Base-by-base conservation (phyloP, 2,113 vertebrate species). In the Sinocyclocheilus maitianheensis region DNA sequence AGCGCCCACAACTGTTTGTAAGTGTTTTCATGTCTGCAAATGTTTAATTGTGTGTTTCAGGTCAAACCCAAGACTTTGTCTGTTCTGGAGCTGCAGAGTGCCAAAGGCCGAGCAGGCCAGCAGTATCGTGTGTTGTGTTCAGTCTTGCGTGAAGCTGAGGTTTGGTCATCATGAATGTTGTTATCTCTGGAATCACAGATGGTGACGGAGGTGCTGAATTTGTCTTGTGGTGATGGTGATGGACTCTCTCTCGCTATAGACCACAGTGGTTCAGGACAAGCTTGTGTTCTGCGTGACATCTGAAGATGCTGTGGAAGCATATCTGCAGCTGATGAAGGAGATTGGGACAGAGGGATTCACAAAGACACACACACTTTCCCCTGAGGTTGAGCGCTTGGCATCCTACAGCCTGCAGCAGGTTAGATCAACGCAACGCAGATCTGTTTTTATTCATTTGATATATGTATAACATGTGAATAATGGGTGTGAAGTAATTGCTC, bases 361-460 rank as follows among this genome's bases (percentile, higher is more conserved):
- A 53, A 88, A 77, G 63, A 91, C 65, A 84, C 86, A 85, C 84
- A n/a, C 8, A 13, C 87, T 93, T 40, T 93, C 93, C 7, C 58
- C 87, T 0, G 79, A 92, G 90, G 91, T 89, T 60, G 88, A 67
- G 34, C 87, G 80, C 4, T 87, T 97, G 65, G 95, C 92, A 60
- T 97, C 97, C 3, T 81, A 89, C 48, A 91, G 94, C 67, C 85
- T 97, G 20, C 93, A 96, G 85, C 93, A 96, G 92, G 96, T 96
- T 30, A 69, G 53, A 69, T 5, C 5, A 5, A 81, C 30, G 53
- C 43, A 16, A 37, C 1, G 2, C 34, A 37, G 24, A 72, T 37
- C 18, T 34, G 1, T 53, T 34, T 65, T 72, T n/a, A 72, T 72
- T 30, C 1, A 58, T 37, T 24, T 53, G 5, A 40, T 67, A 9